phyloP scores from a whole-genome alignment of 1,140 invertebrate genomes.

The Apis dorsata region DNA sequence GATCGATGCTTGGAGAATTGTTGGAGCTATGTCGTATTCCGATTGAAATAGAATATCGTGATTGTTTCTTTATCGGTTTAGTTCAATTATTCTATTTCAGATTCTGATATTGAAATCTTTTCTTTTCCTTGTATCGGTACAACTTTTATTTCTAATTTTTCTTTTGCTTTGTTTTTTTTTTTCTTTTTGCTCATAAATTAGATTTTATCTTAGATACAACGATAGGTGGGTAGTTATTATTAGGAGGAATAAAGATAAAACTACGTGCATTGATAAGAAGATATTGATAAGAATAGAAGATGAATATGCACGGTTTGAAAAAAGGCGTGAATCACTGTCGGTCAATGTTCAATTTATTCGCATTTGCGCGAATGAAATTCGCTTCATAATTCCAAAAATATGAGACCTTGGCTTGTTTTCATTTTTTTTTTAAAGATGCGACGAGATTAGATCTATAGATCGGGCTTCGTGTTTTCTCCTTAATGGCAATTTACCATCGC shows the following conservation, averaged over 20 bases:
- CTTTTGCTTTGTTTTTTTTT: neutral
- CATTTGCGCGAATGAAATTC: neutral
- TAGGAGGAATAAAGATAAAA: neutral
- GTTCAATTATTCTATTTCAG: no score
- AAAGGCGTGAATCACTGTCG: neutral
- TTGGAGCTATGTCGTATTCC: neutral
- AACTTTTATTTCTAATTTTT: neutral
- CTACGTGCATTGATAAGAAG: neutral
- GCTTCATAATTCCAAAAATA: neutral
- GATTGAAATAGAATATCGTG: neutral
- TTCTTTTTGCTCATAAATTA: neutral
- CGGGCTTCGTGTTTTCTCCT: neutral
- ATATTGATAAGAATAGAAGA: no score
- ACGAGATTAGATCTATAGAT: constrained; percentile 11
- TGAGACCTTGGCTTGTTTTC: constrained; percentile 13
- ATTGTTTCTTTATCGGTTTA: no score
- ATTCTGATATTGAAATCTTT: no score
- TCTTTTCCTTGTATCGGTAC: neutral
- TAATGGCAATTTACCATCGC: neutral
- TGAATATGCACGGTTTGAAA: no score
- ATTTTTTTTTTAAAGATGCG: neutral
- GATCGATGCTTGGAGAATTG: neutral
- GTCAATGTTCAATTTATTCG: neutral
- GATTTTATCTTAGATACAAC: neutral
- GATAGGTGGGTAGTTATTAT: neutral